Base-by-base conservation (phyloP, 1,140 invertebrate species). In the Zaprionus inermis region DNA sequence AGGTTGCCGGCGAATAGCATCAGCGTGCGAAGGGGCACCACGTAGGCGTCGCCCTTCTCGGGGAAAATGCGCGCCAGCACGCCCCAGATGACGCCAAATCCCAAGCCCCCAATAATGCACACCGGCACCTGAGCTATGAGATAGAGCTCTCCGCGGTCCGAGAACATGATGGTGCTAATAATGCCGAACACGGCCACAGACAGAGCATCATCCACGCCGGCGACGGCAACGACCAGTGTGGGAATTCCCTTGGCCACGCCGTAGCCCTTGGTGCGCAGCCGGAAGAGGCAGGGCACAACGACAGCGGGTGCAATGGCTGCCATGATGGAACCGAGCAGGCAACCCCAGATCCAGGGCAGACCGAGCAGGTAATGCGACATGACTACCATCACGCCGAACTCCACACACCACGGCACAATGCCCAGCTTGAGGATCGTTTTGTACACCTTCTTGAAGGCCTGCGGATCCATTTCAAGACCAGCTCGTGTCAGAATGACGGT, bases 301-400 rank as follows among this genome's bases (percentile, higher is more conserved):
- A 99, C 98, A 11, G 98, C 98, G 0, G 98, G 98, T 0, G 98
- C 98, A 6, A 99, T 98, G 1, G 98, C 97, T 1, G 97, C 96
- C 38, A 98, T 93, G 20, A 98, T 95, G 74, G 96, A 96, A 69
- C 96, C 97, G n/a, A 98, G 93, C 49, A 99, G 94, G 68, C 98
- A 95, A 54, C 95, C 94, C 97, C 98, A 99, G 70, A 95, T 93
- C 96, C 97, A 98, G 0, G 98, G 97, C 68, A 99, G 93, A 57
- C 93, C 94, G 7, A 99, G 93, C 6, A 99, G 91, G 57, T 95
- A 96, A 82, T 96, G 94, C 0, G 96, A 93, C 67, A 95, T 92
- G 5, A 97, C 91, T 0, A 95, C 74, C n/a, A 96, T 94, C 0
- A 95, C 92, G 1, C 93, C 78, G 9, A 95, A 95, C 93, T 99